Conservation (phyloP, 1,140 invertebrate species). For the Dreissena polymorpha region DNA sequence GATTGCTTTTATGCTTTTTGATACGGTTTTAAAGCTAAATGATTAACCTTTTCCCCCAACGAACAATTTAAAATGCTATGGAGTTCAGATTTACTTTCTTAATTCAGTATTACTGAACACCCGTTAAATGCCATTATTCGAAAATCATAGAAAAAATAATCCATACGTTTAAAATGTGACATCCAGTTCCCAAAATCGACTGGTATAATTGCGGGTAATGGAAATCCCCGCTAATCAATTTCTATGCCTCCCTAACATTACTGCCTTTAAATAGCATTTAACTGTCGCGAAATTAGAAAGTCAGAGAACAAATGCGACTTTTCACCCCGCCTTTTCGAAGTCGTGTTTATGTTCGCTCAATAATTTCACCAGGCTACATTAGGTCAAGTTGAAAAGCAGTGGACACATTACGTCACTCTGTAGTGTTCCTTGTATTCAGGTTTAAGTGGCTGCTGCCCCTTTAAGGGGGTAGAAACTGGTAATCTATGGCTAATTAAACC, state of each 20-base stretch:
- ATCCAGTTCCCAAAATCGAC: not conserved
- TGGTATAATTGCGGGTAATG: conserved; percentile 42
- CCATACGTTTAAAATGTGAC: conserved; percentile 5
- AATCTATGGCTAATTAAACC: conserved; percentile 51
- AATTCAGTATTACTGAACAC: not conserved
- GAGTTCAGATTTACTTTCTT: no score
- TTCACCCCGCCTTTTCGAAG: conserved; percentile 48
- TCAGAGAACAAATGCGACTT: conserved; percentile 38
- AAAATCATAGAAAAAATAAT: conserved; percentile 12
- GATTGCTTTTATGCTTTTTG: no score
- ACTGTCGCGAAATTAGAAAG: conserved; percentile 51
- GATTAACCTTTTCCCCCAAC: no score
- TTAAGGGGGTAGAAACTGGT: conserved; percentile 50
- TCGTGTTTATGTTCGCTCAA: conserved; percentile 41
- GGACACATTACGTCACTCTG: conserved; percentile 41
- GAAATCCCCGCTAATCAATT: conserved; percentile 42
- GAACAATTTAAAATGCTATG: no score
- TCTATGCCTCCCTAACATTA: conserved; percentile 41
- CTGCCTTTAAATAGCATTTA: conserved; percentile 53
- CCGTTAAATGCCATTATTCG: not conserved
- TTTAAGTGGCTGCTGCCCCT: conserved; percentile 43
- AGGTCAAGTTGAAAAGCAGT: conserved; percentile 27
- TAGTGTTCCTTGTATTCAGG: conserved; percentile 21
- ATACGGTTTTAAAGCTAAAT: no score
- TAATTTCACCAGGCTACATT: conserved; percentile 34